phyloP scores from a whole-genome alignment of 2,888 invertebrate genomes.

The Apomyelois bistriatella region DNA sequence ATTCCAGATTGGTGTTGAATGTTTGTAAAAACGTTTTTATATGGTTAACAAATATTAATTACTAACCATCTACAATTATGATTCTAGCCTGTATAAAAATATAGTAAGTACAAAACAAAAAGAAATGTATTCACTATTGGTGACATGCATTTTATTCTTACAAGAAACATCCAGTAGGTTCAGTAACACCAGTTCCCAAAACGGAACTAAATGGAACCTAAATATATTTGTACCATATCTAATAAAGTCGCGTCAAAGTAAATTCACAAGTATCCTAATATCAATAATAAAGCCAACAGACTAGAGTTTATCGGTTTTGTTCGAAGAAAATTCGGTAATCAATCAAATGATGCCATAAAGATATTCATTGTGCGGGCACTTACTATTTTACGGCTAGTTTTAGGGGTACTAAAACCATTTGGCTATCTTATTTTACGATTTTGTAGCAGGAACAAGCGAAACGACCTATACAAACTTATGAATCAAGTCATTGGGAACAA shows the following conservation, averaged over 20 bases:
- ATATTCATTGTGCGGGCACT: slow-evolving; percentile 63
- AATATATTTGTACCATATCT: too few relatives aligned
- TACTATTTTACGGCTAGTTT: slow-evolving; percentile 67
- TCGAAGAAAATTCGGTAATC: slow-evolving; percentile 54
- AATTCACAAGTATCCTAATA: slow-evolving; percentile 17
- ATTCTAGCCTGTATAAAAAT: too few relatives aligned
- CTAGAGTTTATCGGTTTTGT: slow-evolving; percentile 27
- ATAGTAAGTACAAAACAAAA: too few relatives aligned
- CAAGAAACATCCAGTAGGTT: too few relatives aligned
- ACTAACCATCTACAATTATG: too few relatives aligned
- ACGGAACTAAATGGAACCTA: too few relatives aligned
- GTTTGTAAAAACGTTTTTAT: too few relatives aligned
- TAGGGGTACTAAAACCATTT: slow-evolving; percentile 68
- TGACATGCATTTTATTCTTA: too few relatives aligned
- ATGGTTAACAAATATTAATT: too few relatives aligned
- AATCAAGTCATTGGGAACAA: slow-evolving; percentile 45
- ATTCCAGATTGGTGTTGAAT: too few relatives aligned
- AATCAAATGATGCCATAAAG: slow-evolving; percentile 67
- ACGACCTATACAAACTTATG: slow-evolving; percentile 56
- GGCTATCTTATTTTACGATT: slow-evolving; percentile 68
- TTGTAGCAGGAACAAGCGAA: slow-evolving; percentile 43
- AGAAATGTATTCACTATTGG: too few relatives aligned
- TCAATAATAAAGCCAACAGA: slow-evolving; percentile 16
- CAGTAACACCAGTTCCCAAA: too few relatives aligned
- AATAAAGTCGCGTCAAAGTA: slow-evolving; percentile 8